Percentiles rank a stretch among this genome's conserved stretches.
phyloP scores from a whole-genome alignment of 2,888 invertebrate species.

The Apotomis betuletana region DNA sequence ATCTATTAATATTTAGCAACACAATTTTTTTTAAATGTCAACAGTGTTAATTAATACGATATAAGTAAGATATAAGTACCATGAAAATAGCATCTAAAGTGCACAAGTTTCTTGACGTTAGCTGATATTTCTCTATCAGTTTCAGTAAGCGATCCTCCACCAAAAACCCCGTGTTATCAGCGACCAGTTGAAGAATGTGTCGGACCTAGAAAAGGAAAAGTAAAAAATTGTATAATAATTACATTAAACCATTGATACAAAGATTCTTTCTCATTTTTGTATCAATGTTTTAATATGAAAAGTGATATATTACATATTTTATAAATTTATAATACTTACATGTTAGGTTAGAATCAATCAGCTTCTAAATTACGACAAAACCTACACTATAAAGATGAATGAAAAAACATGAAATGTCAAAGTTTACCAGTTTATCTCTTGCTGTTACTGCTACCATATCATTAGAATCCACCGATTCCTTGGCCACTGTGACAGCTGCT shows the following conservation, averaged over 20 bases:
- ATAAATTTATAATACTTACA: too few species aligned
- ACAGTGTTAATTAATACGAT: too few species aligned
- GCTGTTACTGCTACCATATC: conserved; percentile 50
- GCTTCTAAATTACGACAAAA: too few species aligned
- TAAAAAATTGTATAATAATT: too few species aligned
- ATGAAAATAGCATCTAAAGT: conserved; percentile 90
- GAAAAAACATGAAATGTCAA: too few species aligned
- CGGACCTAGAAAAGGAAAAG: conserved; percentile 68
- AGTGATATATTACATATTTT: too few species aligned
- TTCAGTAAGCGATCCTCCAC: conserved; percentile 87
- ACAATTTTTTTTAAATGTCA: too few species aligned
- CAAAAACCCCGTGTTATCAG: conserved; percentile 89
- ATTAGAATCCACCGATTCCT: conserved; percentile 46
- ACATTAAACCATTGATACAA: too few species aligned
- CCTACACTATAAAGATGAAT: not conserved
- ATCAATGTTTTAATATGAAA: too few species aligned
- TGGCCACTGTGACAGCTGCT: conserved; percentile 27
- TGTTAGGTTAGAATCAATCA: too few species aligned
- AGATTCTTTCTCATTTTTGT: too few species aligned
- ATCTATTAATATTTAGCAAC: too few species aligned
- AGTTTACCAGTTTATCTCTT: conserved; percentile 60
- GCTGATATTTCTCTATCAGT: conserved; percentile 85
- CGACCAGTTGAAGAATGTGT: conserved; percentile 86
- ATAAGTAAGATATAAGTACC: conserved; percentile 69
- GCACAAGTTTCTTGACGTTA: conserved; percentile 86